Conservation (phyloP, 2,888 invertebrate species). For the Epiblema foenella region DNA sequence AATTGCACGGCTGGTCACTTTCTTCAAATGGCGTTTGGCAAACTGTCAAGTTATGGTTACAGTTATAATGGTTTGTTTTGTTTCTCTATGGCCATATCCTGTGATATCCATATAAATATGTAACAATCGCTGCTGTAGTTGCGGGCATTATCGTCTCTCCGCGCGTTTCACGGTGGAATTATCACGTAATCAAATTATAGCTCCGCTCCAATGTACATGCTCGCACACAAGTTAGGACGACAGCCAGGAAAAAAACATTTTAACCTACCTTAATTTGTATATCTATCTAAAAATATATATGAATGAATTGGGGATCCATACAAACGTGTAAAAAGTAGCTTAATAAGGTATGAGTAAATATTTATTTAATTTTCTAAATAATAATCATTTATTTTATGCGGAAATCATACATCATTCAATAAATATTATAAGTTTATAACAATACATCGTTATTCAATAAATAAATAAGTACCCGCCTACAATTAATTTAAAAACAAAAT, state of each 20-base stretch:
- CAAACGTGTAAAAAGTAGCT: neutral
- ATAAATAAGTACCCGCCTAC: neutral
- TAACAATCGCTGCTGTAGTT: slow-evolving; percentile 25
- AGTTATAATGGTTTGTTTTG: neutral
- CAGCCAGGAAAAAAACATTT: neutral
- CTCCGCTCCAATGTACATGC: slow-evolving; percentile 51
- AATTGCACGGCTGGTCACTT: no score
- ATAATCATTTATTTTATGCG: neutral
- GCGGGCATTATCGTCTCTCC: slow-evolving; percentile 31
- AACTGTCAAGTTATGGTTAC: no score
- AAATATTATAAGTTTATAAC: no score
- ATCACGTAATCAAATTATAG: slow-evolving; percentile 63
- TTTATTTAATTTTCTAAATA: neutral
- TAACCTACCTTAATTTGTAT: no score
- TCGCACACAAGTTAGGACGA: slow-evolving; percentile 7
- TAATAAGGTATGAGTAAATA: no score
- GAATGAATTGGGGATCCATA: neutral
- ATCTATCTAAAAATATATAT: neutral
- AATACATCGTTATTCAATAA: neutral
- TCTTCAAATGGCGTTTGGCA: no score
- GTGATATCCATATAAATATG: slow-evolving; percentile 42
- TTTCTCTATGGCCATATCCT: slow-evolving; percentile 28
- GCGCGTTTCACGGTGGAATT: slow-evolving; percentile 53
- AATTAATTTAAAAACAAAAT: neutral
- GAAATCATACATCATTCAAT: no score